A percentile compares a stretch with the other conserved stretches of the same genome.
Conservation (phyloP, 1,140 invertebrate genomes). For the Bombus sylvicola region DNA sequence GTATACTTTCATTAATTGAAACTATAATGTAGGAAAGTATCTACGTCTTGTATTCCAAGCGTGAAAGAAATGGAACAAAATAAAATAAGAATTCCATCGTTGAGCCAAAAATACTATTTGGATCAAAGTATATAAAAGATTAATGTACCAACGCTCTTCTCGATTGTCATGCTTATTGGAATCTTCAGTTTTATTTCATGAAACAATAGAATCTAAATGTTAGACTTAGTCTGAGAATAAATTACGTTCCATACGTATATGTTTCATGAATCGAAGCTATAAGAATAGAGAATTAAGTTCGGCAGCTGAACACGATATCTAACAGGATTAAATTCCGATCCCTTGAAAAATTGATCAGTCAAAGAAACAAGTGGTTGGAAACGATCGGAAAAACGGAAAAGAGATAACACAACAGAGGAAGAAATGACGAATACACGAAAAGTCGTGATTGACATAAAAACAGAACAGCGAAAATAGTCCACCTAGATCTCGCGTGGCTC, state of each 20-base stretch:
- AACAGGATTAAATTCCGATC: neutral
- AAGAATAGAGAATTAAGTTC: neutral
- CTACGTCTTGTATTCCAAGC: too few relatives aligned
- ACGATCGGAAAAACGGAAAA: neutral
- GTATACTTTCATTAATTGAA: too few relatives aligned
- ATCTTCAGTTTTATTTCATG: neutral
- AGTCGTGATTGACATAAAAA: neutral
- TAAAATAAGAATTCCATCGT: too few relatives aligned
- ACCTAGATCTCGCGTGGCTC: conserved; percentile 6
- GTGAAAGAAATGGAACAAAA: too few relatives aligned
- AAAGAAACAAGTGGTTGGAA: neutral
- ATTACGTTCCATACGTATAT: neutral
- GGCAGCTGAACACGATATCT: neutral
- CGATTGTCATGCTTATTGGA: too few relatives aligned
- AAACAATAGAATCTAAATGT: neutral
- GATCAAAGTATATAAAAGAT: too few relatives aligned
- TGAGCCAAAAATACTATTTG: too few relatives aligned
- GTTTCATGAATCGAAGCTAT: neutral
- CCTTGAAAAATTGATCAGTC: neutral
- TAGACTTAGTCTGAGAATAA: neutral
- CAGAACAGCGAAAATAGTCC: neutral
- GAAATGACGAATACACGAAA: neutral
- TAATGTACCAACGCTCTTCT: too few relatives aligned
- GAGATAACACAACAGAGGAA: neutral
- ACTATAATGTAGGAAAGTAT: too few relatives aligned